These are phyloP conservation scores for Arothron firmamentum DNA, from an alignment of 2,113 vertebrate genomes.

Conservation along the genomic window DNA sequence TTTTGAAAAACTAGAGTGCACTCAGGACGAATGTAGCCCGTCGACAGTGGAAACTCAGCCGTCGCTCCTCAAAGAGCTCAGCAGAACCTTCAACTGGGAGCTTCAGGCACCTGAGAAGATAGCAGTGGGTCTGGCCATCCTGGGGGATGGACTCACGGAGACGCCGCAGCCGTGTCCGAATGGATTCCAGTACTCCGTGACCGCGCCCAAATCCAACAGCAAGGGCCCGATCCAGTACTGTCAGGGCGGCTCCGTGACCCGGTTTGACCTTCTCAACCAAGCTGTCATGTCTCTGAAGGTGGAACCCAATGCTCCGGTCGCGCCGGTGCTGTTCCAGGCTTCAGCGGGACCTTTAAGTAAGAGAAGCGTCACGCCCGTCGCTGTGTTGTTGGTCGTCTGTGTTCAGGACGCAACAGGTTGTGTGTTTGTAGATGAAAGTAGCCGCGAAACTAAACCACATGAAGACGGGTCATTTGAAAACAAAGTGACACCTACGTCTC, in stretches of 20 bases:
- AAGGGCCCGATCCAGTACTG: constrained; percentile 76
- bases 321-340: constrained; percentile 73
- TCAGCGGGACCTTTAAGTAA: constrained; percentile 77
- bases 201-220: constrained; percentile 34
- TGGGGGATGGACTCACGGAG: constrained; percentile 66
- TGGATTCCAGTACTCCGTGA: constrained; percentile 68
- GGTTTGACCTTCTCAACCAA: constrained; percentile 73
- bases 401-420: too few species aligned
- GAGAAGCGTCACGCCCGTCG: constrained; percentile 5
- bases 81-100: constrained; percentile 78
- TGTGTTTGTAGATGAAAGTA: too few species aligned
- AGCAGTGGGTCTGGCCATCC: constrained; percentile 72
- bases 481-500: too few species aligned
- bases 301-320: constrained; percentile 55
- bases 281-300: constrained; percentile 71
- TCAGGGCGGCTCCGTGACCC: constrained; percentile 74
- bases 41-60: constrained; percentile 67
- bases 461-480: too few species aligned
- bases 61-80: constrained; percentile 66
- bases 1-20: constrained; percentile 77
- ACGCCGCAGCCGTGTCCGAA: constrained; percentile 66
- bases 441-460: too few species aligned
- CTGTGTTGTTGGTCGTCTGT: too few species aligned
- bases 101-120: constrained; percentile 72
- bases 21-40: constrained; percentile 72